Evolutionary conservation across 2,113 vertebrate species (phyloP).

Genomic region (Alces alces): DNA sequence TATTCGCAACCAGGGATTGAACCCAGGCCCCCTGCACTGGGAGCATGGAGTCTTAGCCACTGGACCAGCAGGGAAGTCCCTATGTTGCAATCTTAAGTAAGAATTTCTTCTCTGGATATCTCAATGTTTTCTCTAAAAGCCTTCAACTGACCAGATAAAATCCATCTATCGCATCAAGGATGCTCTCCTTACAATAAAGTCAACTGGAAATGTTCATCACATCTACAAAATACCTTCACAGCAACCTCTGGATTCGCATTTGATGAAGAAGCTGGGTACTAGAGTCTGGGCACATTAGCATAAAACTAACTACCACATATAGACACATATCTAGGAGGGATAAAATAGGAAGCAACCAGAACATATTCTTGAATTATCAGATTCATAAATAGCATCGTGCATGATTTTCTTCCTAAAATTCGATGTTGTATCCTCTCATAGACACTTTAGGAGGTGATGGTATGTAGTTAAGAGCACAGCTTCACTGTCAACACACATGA

Average conservation of each 20-base stretch:
- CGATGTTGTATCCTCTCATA: too few relatives aligned
- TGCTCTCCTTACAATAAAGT: not conserved
- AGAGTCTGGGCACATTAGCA: too few relatives aligned
- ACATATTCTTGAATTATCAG: not conserved
- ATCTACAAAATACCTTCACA: not conserved
- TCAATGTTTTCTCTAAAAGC: not conserved
- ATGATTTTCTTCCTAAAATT: not conserved
- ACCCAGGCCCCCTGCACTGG: not conserved
- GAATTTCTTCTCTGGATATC: not conserved
- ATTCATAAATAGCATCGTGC: not conserved
- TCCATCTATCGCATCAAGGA: not conserved
- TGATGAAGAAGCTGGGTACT: not conserved
- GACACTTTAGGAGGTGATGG: not conserved
- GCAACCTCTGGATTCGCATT: not conserved
- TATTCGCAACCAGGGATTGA: not conserved
- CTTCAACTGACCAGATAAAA: not conserved
- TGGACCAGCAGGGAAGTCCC: not conserved
- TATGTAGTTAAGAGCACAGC: rapidly evolving
- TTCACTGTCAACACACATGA: not conserved
- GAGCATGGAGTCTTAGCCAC: not conserved
- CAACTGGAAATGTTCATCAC: not conserved
- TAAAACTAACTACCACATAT: too few relatives aligned
- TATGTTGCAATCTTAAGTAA: not conserved
- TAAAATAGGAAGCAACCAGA: not conserved
- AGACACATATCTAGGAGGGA: not conserved